Percentiles rank a stretch among this genome's conserved stretches.
Evolutionary conservation across 2,797 vertebrate species (phyloP).

Genomic region (Micropoecilia bifurca): DNA sequence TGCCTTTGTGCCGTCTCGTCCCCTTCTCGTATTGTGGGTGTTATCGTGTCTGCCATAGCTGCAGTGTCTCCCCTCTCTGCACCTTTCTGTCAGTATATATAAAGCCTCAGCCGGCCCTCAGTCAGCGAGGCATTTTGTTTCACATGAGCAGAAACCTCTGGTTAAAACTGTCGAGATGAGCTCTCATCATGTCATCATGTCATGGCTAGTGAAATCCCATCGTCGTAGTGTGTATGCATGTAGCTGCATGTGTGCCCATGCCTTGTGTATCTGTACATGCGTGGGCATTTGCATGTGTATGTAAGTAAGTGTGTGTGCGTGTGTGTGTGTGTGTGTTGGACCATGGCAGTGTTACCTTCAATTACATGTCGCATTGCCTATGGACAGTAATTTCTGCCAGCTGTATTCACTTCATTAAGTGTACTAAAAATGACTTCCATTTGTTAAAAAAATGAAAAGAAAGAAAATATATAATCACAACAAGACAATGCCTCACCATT

Average conservation of each 20-base stretch:
- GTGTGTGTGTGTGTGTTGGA: constrained; percentile 20
- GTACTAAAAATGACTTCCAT: constrained; percentile 66
- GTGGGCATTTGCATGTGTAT: constrained; percentile 20
- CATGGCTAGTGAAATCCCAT: constrained; percentile 49
- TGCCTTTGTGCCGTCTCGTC: constrained; percentile 66
- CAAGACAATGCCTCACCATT: constrained; percentile 60
- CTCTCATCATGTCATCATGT: constrained; percentile 36
- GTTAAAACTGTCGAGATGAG: constrained; percentile 33
- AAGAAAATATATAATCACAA: constrained; percentile 30
- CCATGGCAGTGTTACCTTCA: constrained; percentile 40
- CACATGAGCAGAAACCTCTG: constrained; percentile 38
- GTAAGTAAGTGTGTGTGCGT: constrained; percentile 1
- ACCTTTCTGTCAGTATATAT: constrained; percentile 36
- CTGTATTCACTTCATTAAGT: constrained; percentile 54
- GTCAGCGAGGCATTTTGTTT: constrained; percentile 22
- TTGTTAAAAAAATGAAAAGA: constrained; percentile 53
- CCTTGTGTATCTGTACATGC: constrained; percentile 18
- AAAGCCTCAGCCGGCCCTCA: constrained; percentile 33
- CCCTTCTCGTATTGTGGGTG: constrained; percentile 65
- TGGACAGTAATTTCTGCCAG: constrained; percentile 49
- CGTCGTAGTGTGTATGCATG: constrained; percentile 38
- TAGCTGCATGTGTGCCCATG: constrained; percentile 11
- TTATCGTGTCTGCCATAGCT: constrained; percentile 61
- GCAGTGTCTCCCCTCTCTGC: constrained; percentile 45
- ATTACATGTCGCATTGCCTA: constrained; percentile 45